Conservation (phyloP, 2,113 vertebrate genomes). For the Triplophysa dalaica region DNA sequence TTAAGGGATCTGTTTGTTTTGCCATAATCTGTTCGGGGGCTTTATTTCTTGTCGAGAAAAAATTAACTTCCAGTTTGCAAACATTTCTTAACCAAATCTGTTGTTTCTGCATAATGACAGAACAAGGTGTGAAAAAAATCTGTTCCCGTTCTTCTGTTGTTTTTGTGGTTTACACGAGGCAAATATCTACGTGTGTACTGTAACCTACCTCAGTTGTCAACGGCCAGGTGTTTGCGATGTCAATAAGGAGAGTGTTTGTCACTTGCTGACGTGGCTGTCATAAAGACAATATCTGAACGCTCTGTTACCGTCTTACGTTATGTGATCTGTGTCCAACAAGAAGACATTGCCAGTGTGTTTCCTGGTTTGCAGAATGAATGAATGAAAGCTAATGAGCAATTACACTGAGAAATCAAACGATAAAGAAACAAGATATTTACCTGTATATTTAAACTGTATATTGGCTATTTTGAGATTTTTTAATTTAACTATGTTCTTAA, state of each 20-base stretch:
- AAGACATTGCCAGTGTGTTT: too few relatives aligned
- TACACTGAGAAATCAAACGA: not conserved
- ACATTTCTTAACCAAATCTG: constrained; percentile 15
- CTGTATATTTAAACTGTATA: too few relatives aligned
- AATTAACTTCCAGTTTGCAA: not conserved
- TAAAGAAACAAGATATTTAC: not conserved
- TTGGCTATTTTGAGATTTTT: too few relatives aligned
- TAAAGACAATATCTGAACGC: constrained; percentile 27
- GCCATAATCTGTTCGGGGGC: not conserved
- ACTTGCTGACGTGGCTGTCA: constrained; percentile 15
- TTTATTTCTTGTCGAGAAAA: not conserved
- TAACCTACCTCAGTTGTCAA: not conserved
- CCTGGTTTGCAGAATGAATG: not conserved
- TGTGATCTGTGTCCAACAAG: not conserved
- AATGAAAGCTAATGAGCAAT: constrained; percentile 34
- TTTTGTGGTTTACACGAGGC: not conserved
- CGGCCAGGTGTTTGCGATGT: not conserved
- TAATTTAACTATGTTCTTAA: too few relatives aligned
- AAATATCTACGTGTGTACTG: not conserved
- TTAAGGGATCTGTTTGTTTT: constrained; percentile 17
- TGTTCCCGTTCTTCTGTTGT: not conserved
- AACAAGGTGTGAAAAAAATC: not conserved
- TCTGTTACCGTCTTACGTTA: not conserved
- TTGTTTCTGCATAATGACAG: not conserved
- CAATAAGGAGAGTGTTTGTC: constrained; percentile 5